Percentiles rank a stretch among this genome's conserved stretches.
Conservation (phyloP, 2,797 vertebrate species). For the Xenops minutus region DNA sequence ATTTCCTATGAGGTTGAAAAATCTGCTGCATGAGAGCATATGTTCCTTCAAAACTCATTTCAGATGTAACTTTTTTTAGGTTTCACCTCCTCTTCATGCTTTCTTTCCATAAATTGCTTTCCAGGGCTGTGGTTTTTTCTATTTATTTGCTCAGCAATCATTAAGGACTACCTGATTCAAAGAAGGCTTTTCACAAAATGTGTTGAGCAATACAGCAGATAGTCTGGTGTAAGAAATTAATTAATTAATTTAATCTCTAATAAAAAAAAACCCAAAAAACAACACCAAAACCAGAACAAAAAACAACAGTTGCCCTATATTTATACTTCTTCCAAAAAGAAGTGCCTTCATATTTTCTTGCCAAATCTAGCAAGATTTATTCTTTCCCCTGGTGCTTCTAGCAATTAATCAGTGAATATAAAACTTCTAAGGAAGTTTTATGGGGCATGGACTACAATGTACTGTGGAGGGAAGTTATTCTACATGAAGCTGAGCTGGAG, state of each 20-base stretch:
- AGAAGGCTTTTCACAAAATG: background rate
- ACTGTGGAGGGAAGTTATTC: background rate
- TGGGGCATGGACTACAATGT: background rate
- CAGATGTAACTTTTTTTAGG: slow-evolving; percentile 60
- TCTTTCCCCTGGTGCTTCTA: background rate
- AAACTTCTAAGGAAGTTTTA: slow-evolving; percentile 26
- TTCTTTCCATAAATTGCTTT: slow-evolving; percentile 45
- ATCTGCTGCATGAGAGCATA: slow-evolving; percentile 62
- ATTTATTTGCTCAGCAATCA: slow-evolving; percentile 35
- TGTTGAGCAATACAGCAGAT: background rate
- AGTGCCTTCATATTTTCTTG: background rate
- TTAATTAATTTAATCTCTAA: background rate
- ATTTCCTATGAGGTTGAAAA: slow-evolving; percentile 60
- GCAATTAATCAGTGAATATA: background rate
- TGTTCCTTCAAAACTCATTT: slow-evolving; percentile 64
- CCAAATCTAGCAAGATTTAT: background rate
- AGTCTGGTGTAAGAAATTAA: background rate
- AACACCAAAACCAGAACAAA: background rate
- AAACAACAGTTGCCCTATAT: background rate
- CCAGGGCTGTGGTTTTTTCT: slow-evolving; percentile 7
- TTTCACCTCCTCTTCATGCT: slow-evolving; percentile 46
- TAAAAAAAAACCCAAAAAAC: background rate
- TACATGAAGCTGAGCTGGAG: background rate
- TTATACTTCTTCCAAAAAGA: background rate
- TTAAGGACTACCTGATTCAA: slow-evolving; percentile 12